Evolutionary conservation across 2,888 invertebrate species (phyloP).

Genomic region (Melipona bicolor): DNA sequence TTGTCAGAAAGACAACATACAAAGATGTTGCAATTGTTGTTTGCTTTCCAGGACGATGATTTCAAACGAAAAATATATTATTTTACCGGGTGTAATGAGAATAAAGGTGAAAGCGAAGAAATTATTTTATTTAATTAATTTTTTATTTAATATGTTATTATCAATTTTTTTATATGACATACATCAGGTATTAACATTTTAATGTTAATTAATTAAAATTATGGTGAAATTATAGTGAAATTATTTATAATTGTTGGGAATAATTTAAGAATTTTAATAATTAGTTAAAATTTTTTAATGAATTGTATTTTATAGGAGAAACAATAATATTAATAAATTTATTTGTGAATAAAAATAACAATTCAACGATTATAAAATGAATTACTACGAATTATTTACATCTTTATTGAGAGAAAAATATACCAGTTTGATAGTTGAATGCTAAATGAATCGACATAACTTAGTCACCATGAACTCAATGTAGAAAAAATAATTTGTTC

Average conservation of each 20-base stretch:
- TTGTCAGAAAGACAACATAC: constrained; percentile 44
- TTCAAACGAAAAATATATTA: background rate
- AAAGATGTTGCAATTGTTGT: background rate
- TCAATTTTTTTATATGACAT: too few relatives aligned
- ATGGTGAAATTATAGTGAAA: too few relatives aligned
- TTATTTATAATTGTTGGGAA: too few relatives aligned
- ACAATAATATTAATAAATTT: too few relatives aligned
- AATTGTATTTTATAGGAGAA: too few relatives aligned
- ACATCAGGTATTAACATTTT: too few relatives aligned
- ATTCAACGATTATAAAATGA: too few relatives aligned
- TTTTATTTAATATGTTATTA: background rate
- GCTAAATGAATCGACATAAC: background rate
- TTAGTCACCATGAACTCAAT: background rate
- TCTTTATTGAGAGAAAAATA: background rate
- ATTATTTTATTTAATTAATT: background rate
- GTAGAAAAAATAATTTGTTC: background rate
- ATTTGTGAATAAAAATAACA: too few relatives aligned
- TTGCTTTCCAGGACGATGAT: background rate
- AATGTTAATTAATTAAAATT: too few relatives aligned
- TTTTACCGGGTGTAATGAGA: too few relatives aligned
- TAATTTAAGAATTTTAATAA: too few relatives aligned
- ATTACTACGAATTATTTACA: background rate
- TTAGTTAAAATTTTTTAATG: too few relatives aligned
- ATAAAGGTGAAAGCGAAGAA: background rate
- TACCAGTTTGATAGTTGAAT: background rate